Percentiles rank a stretch among this genome's conserved stretches.
These are phyloP conservation scores for Prenolepis imparis DNA, from an alignment of 2,888 invertebrate species.

Conservation along the genomic window DNA sequence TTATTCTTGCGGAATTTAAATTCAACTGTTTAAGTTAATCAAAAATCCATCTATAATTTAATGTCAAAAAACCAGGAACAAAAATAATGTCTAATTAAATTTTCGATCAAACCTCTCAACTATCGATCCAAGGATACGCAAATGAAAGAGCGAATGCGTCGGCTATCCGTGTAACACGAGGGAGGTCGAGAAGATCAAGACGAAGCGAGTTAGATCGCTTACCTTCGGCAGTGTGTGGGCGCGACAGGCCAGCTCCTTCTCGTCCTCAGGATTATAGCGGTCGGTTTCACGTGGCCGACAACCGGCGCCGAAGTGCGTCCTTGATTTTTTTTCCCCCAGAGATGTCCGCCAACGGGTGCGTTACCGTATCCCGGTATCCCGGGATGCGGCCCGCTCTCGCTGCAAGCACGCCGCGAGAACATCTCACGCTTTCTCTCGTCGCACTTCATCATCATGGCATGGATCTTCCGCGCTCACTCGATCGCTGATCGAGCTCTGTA, in stretches of 20 bases:
- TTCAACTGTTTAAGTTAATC: not conserved
- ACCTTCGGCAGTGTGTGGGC: slow-evolving; percentile 91
- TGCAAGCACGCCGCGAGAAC: slow-evolving; percentile 88
- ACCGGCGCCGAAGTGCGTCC: slow-evolving; percentile 91
- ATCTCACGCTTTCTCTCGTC: slow-evolving; percentile 83
- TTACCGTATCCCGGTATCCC: slow-evolving; percentile 85
- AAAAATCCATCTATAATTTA: not conserved
- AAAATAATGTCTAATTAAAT: slow-evolving; percentile 21
- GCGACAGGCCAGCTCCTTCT: slow-evolving; percentile 93
- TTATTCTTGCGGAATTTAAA: not conserved
- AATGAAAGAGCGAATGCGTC: not conserved
- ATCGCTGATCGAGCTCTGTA: slow-evolving; percentile 12
- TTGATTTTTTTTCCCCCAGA: slow-evolving; percentile 89
- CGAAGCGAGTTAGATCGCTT: slow-evolving; percentile 72
- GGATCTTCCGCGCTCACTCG: not conserved
- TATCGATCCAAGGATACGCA: not conserved
- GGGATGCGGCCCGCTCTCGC: slow-evolving; percentile 91
- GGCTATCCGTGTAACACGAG: not conserved
- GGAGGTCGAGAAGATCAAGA: slow-evolving; percentile 14
- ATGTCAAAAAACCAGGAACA: slow-evolving; percentile 2
- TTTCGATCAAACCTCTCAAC: not conserved
- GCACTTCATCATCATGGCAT: slow-evolving; percentile 82
- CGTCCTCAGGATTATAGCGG: slow-evolving; percentile 90
- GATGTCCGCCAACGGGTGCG: slow-evolving; percentile 86
- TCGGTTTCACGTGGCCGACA: slow-evolving; percentile 87